Evolutionary conservation across 2,113 vertebrate species (phyloP).

Genomic region (Trematocara unimaculatum): DNA sequence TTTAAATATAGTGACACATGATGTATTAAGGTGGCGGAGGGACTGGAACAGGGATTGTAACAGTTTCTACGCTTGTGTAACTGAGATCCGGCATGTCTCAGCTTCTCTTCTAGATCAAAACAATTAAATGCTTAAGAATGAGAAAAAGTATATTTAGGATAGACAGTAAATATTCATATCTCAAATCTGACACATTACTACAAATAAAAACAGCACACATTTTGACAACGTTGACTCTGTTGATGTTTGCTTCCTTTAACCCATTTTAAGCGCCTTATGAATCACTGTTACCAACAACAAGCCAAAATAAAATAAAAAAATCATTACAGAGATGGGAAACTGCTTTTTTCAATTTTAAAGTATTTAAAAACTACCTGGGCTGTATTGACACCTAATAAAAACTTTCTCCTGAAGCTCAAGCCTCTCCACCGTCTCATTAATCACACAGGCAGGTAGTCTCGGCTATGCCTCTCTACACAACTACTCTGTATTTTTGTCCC

Average conservation of each 20-base stretch:
- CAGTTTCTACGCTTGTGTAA: neutral
- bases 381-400: conserved; percentile 1
- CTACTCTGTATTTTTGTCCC: neutral
- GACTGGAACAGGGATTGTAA: neutral
- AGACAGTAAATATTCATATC: neutral
- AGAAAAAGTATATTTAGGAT: neutral
- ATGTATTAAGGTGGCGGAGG: neutral
- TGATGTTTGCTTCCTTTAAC: neutral
- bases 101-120: neutral
- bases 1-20: neutral
- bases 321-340: neutral
- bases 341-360: neutral
- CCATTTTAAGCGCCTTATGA: rapidly evolving
- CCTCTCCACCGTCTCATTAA: conserved; percentile 29
- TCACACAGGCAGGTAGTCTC: neutral
- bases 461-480: neutral
- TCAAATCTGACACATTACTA: neutral
- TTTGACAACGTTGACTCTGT: neutral
- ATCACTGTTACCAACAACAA: neutral
- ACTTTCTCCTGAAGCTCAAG: neutral
- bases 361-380: neutral
- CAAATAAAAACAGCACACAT: rapidly evolving
- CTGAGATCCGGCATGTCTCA: rapidly evolving
- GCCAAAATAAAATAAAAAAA: neutral
- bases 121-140: neutral